Evolutionary conservation across 2,888 invertebrate genomes (phyloP), one percentile per base, ranked within the genome.

Genomic region (Melanchra persicariae): DNA sequence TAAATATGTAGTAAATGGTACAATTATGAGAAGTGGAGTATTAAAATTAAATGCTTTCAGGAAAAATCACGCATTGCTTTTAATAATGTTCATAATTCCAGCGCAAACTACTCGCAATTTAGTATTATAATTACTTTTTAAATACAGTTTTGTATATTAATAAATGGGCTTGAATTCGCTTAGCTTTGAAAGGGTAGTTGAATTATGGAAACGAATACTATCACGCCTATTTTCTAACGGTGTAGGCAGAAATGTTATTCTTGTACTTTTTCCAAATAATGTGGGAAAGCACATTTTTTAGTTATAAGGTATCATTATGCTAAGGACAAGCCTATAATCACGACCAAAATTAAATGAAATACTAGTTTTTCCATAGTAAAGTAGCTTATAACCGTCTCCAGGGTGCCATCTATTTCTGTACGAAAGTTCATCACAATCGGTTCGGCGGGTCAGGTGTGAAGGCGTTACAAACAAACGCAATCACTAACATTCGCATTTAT

Each of bases 31-130:
- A 37, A 62, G 37, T 62, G 24, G 4, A 22, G 43, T 51, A 75
- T 67, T 80, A 61, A 62, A 80, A 75, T 62, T 49, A 58, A 65
- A 65, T 62, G 30, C 51, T 62, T 58, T 69, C 58, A 37, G 57
- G 61, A 65, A 78, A 77, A 74, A 80, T 65, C 57, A 75, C 57
- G 75, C 62, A 59, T 60, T 47, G 34, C 64, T 54, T 49, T 26
- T 47, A 66, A 72, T 79, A 75, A 57, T 49, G 43, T 68, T 51
- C 64, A 61, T 68, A 74, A 79, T 69, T 63, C 19, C 43, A n/a
- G 34, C n/a, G 19, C 49, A 24, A 64, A 45, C 43, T 43, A 49
- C 64, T 30, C 49, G 22, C 62, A 65, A 78, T 69, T 74, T 58
- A 58, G 63, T 61, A 30, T 55, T 51, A 24, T 52, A 73, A 75